Evolutionary conservation across 1,140 invertebrate genomes (phyloP).

Genomic region (Brachionus sp.): DNA sequence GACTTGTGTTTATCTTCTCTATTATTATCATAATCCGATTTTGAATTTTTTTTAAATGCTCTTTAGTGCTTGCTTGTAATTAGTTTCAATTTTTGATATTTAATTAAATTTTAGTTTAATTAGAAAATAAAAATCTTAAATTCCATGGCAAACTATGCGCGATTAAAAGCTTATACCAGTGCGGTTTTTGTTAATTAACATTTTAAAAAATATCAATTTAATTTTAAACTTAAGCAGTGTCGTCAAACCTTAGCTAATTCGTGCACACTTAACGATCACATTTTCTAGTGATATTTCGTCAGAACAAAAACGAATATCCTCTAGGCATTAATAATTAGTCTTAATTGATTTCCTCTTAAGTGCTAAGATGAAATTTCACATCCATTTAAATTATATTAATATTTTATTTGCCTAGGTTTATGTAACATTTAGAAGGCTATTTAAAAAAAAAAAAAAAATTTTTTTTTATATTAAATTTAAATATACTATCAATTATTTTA

Average conservation of each 20-base stretch:
- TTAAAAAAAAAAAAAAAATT: background rate
- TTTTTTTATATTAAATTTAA: too few species aligned
- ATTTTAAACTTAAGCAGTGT: background rate
- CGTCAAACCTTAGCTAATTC: background rate
- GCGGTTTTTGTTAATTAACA: background rate
- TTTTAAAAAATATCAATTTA: background rate
- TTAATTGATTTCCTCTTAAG: constrained; percentile 3
- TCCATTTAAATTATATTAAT: constrained; percentile 6
- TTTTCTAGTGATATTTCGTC: background rate
- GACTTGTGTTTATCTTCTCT: background rate
- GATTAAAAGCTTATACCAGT: background rate
- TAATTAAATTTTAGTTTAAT: constrained; percentile 2
- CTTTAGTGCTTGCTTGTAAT: background rate
- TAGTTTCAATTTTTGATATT: background rate
- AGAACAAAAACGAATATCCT: background rate
- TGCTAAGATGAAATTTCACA: background rate
- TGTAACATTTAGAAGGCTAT: background rate
- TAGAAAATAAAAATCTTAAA: background rate
- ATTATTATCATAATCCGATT: background rate
- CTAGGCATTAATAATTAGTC: constrained; percentile 8
- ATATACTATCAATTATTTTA: background rate
- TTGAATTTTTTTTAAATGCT: background rate
- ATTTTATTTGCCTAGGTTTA: background rate
- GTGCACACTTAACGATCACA: background rate
- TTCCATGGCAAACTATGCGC: background rate